These are phyloP conservation scores for Tragulus kanchil DNA, from an alignment of 2,113 vertebrate genomes.

Conservation along the genomic window DNA sequence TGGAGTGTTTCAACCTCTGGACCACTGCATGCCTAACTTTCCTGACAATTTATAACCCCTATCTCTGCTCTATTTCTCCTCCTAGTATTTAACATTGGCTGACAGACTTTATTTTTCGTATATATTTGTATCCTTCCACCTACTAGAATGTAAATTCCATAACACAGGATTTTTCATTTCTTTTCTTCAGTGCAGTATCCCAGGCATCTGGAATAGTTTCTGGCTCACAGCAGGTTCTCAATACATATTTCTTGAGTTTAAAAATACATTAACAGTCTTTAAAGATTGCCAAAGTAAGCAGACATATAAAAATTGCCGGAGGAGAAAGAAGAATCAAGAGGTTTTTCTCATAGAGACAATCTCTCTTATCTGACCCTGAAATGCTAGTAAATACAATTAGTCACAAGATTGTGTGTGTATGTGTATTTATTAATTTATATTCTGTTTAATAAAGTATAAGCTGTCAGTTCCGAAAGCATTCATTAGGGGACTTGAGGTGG, in stretches of 20 bases:
- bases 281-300: background rate
- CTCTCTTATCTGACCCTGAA: conserved; percentile 36
- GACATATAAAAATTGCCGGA: background rate
- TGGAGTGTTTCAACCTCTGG: background rate
- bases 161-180: background rate
- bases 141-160: background rate
- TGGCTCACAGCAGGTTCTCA: background rate
- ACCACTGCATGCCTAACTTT: accelerated
- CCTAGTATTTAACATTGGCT: background rate
- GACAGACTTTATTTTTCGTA: background rate
- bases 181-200: background rate
- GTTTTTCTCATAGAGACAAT: conserved; percentile 19
- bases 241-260: background rate
- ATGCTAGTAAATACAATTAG: conserved; percentile 58
- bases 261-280: background rate
- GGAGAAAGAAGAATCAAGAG: background rate
- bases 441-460: conserved; percentile 76
- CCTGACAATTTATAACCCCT: background rate
- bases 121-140: background rate
- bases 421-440: conserved; percentile 74
- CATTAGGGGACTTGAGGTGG: conserved; percentile 16
- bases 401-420: background rate
- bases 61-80: background rate
- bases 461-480: conserved; percentile 67
- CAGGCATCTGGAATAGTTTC: background rate